Conservation (phyloP, 2,888 invertebrate genomes). For the Catocala sponsa region DNA sequence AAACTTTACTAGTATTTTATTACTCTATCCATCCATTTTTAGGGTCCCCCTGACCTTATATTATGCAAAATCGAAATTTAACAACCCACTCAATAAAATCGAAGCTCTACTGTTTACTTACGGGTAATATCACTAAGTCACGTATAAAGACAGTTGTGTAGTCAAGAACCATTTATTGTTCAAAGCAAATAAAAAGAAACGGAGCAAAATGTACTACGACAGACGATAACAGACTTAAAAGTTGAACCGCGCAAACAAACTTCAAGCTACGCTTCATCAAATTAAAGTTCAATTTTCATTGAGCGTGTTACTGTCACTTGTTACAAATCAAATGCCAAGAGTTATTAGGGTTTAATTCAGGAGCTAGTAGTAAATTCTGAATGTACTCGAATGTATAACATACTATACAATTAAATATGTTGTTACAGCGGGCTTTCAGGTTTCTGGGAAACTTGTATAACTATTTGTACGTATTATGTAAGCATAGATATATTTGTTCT, state of each 20-base stretch:
- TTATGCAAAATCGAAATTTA: slow-evolving; percentile 63
- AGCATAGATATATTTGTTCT: slow-evolving; percentile 19
- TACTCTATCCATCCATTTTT: slow-evolving; percentile 54
- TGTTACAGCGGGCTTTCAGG: slow-evolving; percentile 57
- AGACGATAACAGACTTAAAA: slow-evolving; percentile 54
- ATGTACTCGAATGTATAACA: slow-evolving; percentile 71
- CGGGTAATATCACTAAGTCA: slow-evolving; percentile 69
- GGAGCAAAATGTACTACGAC: slow-evolving; percentile 59
- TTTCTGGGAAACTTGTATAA: slow-evolving; percentile 43
- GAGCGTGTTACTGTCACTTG: slow-evolving; percentile 32
- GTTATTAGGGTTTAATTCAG: slow-evolving; percentile 78
- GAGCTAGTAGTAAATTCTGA: slow-evolving; percentile 74
- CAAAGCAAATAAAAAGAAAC: slow-evolving; percentile 80
- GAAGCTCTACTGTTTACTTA: slow-evolving; percentile 67
- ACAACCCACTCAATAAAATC: slow-evolving; percentile 71
- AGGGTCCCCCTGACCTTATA: slow-evolving; percentile 57
- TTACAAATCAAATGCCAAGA: slow-evolving; percentile 42
- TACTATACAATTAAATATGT: slow-evolving; percentile 68
- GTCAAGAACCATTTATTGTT: slow-evolving; percentile 80
- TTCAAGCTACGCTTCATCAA: slow-evolving; percentile 26
- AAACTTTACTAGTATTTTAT: slow-evolving; percentile 54
- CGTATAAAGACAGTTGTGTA: slow-evolving; percentile 73
- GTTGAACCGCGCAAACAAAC: slow-evolving; percentile 31
- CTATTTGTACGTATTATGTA: slow-evolving; percentile 35
- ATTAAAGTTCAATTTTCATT: slow-evolving; percentile 53